Evolutionary conservation across 2,797 vertebrate genomes (phyloP).

Genomic region (Diceros bicornis): DNA sequence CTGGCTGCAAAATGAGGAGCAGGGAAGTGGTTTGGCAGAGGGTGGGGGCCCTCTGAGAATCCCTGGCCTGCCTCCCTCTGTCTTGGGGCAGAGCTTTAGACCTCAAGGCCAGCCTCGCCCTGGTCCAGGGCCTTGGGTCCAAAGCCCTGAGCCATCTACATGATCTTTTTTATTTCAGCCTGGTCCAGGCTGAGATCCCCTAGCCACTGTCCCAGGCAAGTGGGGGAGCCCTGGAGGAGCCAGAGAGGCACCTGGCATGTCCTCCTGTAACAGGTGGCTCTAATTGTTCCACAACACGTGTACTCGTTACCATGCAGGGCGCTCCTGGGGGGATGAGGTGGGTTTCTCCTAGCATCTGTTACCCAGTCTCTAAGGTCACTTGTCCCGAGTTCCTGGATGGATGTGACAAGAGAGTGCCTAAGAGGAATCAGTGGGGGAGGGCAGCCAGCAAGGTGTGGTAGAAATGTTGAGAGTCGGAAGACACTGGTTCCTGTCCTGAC

Average conservation of each 20-base stretch:
- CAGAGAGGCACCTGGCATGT: not conserved
- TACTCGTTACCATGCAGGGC: not conserved
- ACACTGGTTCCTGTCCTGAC: not conserved
- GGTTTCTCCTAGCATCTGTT: not conserved
- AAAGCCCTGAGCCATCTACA: not conserved
- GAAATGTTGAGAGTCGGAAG: not conserved
- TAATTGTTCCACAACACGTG: not conserved
- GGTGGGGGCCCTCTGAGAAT: not conserved
- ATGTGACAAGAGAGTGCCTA: not conserved
- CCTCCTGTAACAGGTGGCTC: not conserved
- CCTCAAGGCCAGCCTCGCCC: not conserved
- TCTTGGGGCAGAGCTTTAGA: not conserved
- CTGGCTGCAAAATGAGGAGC: conserved; percentile 16
- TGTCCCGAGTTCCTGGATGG: not conserved
- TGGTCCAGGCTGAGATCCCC: not conserved
- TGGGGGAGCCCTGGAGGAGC: not conserved
- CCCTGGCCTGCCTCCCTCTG: not conserved
- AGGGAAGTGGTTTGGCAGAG: not conserved
- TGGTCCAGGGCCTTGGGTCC: not conserved
- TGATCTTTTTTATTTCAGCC: not conserved
- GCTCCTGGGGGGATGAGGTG: not conserved
- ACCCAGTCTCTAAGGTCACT: not conserved
- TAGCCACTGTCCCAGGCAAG: not conserved
- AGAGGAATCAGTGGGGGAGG: not conserved
- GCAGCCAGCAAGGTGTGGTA: not conserved